Evolutionary conservation across 2,113 vertebrate species (phyloP), one percentile per base, ranked within the genome.

Genomic region (Capricornis sumatraensis): DNA sequence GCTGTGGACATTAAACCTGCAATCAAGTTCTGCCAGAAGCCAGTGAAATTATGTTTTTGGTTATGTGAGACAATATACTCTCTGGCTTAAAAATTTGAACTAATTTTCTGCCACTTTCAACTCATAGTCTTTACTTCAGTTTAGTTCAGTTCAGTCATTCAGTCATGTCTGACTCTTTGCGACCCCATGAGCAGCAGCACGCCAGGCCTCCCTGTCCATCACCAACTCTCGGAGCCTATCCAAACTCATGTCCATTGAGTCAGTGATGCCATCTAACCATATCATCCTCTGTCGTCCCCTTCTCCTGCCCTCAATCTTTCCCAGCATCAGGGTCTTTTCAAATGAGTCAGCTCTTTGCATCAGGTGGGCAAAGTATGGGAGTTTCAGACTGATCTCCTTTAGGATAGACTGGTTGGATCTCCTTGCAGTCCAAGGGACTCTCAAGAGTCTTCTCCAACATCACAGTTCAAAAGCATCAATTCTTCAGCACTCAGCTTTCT

Each of bases 71-170:
- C 3, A 25, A 1, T 19, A 21, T 45, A 76, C 21, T 87, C 10
- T 86, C 4, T 94, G 33, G 7, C 67, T 45, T 64, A 11, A 13
- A 15, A 40, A 11, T 91, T 90, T 93, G 33, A 25, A 14, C 7
- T 89, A 5, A 0, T 94, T 91, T 96, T 85, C 64, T 95, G 21
- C 55, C 16, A 95, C 50, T 96, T 91, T 47, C 17, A 87, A 27
- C 43, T 82, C 17, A 33, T 14, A 60, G 62, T 52, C 28, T 30
- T 30, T 67, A 84, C 33, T 60, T 87, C 64, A 71, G n/a, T 71
- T 71, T 36, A 71, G 64, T 36, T 36, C n/a, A 36, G 19, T 71
- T 71, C 19, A 71, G n/a, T 71, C 19, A 23, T n/a, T 71, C 5
- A 71, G n/a, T 71, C 19, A 0, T 36, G n/a, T 71, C n/a, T 21